phyloP scores from a whole-genome alignment of 2,888 invertebrate species.

The Barypeithes pellucidus region DNA sequence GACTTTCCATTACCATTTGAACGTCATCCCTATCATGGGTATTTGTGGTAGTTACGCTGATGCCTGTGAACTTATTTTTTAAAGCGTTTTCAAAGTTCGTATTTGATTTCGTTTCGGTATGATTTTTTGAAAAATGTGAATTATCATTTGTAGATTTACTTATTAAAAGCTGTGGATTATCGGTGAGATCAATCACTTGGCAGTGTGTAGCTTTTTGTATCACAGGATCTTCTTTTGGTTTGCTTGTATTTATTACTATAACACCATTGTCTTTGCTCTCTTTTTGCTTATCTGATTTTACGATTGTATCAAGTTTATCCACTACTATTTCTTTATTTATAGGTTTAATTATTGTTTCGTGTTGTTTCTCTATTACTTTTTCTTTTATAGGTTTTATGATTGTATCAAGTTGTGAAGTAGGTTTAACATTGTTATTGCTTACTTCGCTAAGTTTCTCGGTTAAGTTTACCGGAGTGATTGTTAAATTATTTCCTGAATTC shows the following conservation, averaged over 20 bases:
- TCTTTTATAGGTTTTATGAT: conserved; percentile 38
- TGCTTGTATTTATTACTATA: conserved; percentile 39
- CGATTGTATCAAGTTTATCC: conserved; percentile 20
- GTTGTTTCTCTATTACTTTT: conserved; percentile 17
- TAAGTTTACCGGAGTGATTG: conserved; percentile 52
- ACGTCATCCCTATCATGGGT: conserved; percentile 67
- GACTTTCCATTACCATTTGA: conserved; percentile 71
- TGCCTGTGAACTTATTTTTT: conserved; percentile 52
- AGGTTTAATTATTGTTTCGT: conserved; percentile 9
- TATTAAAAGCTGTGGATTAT: conserved; percentile 40
- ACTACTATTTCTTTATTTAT: background rate
- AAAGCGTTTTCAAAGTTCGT: conserved; percentile 23
- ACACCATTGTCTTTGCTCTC: conserved; percentile 46
- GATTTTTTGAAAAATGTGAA: conserved; percentile 8
- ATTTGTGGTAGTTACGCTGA: conserved; percentile 53
- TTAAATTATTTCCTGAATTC: conserved; percentile 45
- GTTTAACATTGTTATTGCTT: conserved; percentile 28
- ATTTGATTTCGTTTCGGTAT: conserved; percentile 20
- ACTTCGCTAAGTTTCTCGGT: conserved; percentile 35
- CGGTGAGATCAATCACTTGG: conserved; percentile 66
- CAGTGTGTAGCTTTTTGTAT: conserved; percentile 60
- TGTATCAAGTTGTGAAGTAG: conserved; percentile 25
- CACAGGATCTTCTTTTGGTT: conserved; percentile 53
- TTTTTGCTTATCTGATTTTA: conserved; percentile 15
- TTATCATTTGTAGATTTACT: background rate